These are phyloP conservation scores for Furnarius figulus DNA, from an alignment of 2,113 vertebrate species.

Conservation along the genomic window DNA sequence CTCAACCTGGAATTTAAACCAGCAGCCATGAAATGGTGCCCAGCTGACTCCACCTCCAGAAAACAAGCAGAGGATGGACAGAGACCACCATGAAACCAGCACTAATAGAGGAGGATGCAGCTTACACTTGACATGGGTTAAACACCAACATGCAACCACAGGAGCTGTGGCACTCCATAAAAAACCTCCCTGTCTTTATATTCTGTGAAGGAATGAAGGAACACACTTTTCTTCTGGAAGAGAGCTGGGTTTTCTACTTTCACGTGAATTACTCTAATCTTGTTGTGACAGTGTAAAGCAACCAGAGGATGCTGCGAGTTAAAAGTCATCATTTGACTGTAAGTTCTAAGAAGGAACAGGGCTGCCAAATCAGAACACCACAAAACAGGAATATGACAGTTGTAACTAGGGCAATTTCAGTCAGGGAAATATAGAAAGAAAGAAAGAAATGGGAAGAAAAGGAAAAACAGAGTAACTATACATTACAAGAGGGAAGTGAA, in stretches of 20 bases:
- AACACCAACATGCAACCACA: not conserved
- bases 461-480: not conserved
- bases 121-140: rapidly evolving
- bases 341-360: conserved; percentile 5
- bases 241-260: not conserved
- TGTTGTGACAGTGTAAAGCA: conserved; percentile 12
- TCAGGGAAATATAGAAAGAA: not conserved
- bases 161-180: not conserved
- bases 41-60: not conserved
- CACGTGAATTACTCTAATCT: not conserved
- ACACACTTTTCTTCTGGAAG: not conserved
- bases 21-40: conserved; percentile 1
- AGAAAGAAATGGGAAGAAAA: not conserved
- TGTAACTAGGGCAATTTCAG: conserved; percentile 54
- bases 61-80: not conserved
- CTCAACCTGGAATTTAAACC: conserved; percentile 24
- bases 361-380: conserved; percentile 47
- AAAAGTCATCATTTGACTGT: not conserved
- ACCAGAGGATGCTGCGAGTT: conserved; percentile 24
- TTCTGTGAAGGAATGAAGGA: not conserved
- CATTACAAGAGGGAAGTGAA: not conserved
- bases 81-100: not conserved
- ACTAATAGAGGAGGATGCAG: not conserved
- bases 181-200: not conserved
- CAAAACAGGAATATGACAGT: conserved; percentile 52